Conservation (phyloP, 2,113 vertebrate species). For the Marmota flaviventris region DNA sequence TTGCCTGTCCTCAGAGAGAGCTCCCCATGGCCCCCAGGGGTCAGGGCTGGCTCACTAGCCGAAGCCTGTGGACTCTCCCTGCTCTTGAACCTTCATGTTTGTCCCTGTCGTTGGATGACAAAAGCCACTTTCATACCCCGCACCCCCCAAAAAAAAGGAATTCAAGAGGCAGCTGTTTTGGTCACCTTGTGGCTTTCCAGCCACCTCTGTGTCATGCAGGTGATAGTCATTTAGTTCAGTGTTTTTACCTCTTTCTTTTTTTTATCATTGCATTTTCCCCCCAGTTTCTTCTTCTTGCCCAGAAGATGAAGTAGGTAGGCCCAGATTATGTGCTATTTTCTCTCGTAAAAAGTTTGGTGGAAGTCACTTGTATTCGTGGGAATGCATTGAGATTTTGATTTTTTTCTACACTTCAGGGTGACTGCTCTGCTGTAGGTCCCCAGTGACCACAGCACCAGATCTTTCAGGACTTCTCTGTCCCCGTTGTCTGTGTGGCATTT, state of each 20-base stretch:
- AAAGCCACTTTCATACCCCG: background rate
- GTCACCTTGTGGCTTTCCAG: background rate
- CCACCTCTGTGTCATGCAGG: background rate
- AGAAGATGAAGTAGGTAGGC: slow-evolving; percentile 33
- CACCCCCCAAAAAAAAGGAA: background rate
- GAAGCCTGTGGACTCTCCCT: background rate
- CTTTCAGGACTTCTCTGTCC: background rate
- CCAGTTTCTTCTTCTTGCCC: background rate
- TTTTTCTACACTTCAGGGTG: background rate
- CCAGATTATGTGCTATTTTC: background rate
- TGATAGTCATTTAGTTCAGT: background rate
- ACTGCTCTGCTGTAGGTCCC: background rate
- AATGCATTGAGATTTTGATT: background rate
- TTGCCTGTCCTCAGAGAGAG: background rate
- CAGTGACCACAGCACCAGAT: background rate
- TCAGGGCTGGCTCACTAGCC: background rate
- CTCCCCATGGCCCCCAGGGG: rapidly evolving
- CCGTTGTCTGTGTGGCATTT: background rate
- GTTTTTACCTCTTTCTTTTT: background rate
- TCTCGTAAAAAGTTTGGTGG: background rate
- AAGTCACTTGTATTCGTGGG: background rate
- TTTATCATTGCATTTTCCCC: background rate
- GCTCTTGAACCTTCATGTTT: background rate
- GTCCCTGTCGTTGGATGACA: background rate
- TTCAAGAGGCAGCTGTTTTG: background rate